Conservation (phyloP, 2,888 invertebrate species). For the Synanthedon vespiformis region DNA sequence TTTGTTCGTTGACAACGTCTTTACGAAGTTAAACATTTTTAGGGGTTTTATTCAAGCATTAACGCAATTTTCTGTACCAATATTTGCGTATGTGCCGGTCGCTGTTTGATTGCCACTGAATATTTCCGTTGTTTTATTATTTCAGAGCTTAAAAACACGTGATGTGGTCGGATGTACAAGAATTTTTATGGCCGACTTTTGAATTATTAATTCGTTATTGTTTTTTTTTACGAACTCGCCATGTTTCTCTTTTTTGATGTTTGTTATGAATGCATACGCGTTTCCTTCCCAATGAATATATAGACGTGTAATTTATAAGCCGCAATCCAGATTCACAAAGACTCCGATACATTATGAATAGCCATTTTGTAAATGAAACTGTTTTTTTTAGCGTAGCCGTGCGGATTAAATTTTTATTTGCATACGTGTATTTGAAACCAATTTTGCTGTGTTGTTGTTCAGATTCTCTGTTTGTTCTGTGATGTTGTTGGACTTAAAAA, state of each 20-base stretch:
- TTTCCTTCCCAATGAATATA: background rate
- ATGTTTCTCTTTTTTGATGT: no score
- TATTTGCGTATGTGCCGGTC: slow-evolving; percentile 32
- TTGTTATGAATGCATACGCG: no score
- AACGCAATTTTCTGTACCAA: slow-evolving; percentile 34
- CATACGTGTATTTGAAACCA: slow-evolving; percentile 24
- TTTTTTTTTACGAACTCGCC: background rate
- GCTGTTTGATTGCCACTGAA: slow-evolving; percentile 42
- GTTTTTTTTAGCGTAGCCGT: slow-evolving; percentile 25
- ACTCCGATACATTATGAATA: slow-evolving; percentile 22
- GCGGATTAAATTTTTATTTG: slow-evolving; percentile 25
- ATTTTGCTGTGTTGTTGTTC: slow-evolving; percentile 31
- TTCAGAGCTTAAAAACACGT: background rate
- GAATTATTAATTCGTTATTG: background rate
- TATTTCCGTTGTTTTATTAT: slow-evolving; percentile 20
- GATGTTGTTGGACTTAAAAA: slow-evolving; percentile 28
- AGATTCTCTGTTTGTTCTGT: slow-evolving; percentile 26
- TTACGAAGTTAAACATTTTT: slow-evolving; percentile 22
- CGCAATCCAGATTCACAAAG: background rate
- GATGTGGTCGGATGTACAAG: background rate
- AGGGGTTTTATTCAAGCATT: slow-evolving; percentile 23
- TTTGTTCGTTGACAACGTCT: slow-evolving; percentile 20
- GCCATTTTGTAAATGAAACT: slow-evolving; percentile 22
- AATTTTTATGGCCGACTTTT: background rate
- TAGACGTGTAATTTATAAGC: background rate